phyloP scores from a whole-genome alignment of 2,797 vertebrate species.

The Arnoldichthys spilopterus region DNA sequence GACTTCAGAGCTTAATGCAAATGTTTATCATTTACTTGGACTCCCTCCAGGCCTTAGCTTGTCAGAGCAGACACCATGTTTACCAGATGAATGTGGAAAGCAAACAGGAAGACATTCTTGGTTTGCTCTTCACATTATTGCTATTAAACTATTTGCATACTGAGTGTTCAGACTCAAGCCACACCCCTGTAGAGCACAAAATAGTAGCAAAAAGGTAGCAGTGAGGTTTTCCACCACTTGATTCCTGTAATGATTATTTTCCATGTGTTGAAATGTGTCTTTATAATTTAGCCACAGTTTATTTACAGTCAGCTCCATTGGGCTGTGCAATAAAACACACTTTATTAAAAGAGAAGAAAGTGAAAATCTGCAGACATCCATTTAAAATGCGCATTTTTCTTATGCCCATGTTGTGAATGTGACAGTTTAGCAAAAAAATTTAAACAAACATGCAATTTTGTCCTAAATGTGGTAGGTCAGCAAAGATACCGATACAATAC shows the following conservation, averaged over 20 bases:
- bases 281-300: background rate
- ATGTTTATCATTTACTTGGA: conserved; percentile 48
- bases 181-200: conserved; percentile 4
- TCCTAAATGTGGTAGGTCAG: too few relatives aligned
- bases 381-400: background rate
- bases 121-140: conserved; percentile 40
- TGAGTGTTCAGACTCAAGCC: conserved; percentile 30
- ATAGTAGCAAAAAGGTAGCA: background rate
- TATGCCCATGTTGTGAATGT: background rate
- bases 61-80: conserved; percentile 47
- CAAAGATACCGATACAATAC: too few relatives aligned
- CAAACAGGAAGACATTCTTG: conserved; percentile 60
- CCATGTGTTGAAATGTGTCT: background rate
- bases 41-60: conserved; percentile 30
- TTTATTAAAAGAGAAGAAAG: background rate
- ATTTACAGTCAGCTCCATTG: background rate
- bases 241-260: background rate
- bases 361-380: background rate
- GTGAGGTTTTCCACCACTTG: conserved; percentile 3
- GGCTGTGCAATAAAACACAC: background rate
- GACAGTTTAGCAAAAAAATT: background rate
- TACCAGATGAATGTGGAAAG: conserved; percentile 53
- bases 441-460: too few relatives aligned
- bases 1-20: conserved; percentile 47
- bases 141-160: conserved; percentile 51